Base-by-base conservation (phyloP, 2,888 invertebrate genomes). In the Hedya salicella region DNA sequence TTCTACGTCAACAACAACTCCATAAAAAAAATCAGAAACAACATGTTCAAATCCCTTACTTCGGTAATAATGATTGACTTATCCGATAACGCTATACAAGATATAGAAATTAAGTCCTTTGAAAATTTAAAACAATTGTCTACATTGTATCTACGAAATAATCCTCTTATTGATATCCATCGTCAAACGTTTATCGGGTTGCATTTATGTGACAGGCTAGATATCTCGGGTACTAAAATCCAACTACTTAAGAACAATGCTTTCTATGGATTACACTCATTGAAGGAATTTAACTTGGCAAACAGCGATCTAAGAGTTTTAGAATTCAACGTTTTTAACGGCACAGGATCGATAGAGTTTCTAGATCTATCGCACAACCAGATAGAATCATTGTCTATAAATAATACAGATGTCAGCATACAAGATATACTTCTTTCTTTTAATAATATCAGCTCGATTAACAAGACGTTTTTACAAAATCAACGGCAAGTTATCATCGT, bases 311-410 rank as follows among this genome's bases (percentile, higher is more conserved):
- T 66, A 54, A n/a, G 14, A 48, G n/a, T 13, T 9, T 42, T 66
- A 49, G 60, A 66, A 16, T 54, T 17, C 30, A 39, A 54, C n/a
- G 48, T 16, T n/a, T 66, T 66, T n/a, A 49, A 48, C 9, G 54
- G 54, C 0, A 49, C 54, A 1, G 54, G 11, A 11, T 48, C 54
- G n/a, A 36, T 66, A 11, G 32, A 49, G n/a, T 6, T 21, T 21
- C 32, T 66, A 36, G 66, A 61, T 49, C 16, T 66, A 42, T 61
- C 66, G 11, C 21, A 32, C 53, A 66, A 66, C 2, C 46, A 32
- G 14, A 54, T 66, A 21, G 32, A 66, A 40, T 1, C 30, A 0
- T 66, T 66, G 16, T 14, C 30, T 2, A 19, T 61, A 42, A 54
- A 61, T 30, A 61, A 49, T 21, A 30, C 48, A 2, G 19, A 54